Evolutionary conservation across 2,113 vertebrate genomes (phyloP).

Genomic region (Macrotus californicus): DNA sequence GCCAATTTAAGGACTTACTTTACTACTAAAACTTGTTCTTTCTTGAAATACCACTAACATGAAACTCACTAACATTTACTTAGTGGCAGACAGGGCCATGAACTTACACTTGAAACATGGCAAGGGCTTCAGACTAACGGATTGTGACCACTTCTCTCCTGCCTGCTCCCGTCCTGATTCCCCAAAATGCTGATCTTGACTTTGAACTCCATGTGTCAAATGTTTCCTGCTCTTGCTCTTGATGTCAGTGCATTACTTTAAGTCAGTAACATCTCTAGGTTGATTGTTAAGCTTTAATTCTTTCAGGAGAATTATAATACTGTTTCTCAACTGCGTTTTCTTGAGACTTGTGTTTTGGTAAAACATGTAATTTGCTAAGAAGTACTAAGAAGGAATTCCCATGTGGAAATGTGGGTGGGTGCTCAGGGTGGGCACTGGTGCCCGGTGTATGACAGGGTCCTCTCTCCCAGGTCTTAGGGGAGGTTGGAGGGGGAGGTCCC

Average conservation of each 20-base stretch:
- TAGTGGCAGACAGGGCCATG: background rate
- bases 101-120: background rate
- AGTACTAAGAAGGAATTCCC: background rate
- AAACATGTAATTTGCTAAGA: background rate
- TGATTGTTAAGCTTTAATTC: background rate
- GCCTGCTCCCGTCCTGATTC: background rate
- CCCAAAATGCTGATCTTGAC: background rate
- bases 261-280: background rate
- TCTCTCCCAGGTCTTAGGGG: background rate
- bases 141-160: background rate
- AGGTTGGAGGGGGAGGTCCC: background rate
- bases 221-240: background rate
- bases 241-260: background rate
- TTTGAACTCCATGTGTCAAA: background rate
- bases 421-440: background rate
- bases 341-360: background rate
- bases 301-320: background rate
- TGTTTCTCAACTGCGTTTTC: background rate
- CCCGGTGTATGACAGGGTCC: too few relatives aligned
- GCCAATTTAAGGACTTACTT: background rate
- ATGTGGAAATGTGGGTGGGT: background rate
- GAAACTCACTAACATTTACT: background rate
- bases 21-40: background rate
- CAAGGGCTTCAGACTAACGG: background rate
- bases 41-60: background rate